These are phyloP conservation scores for Cyphomyrus plagiostoma DNA, from an alignment of 2,113 vertebrate genomes.

Conservation along the genomic window DNA sequence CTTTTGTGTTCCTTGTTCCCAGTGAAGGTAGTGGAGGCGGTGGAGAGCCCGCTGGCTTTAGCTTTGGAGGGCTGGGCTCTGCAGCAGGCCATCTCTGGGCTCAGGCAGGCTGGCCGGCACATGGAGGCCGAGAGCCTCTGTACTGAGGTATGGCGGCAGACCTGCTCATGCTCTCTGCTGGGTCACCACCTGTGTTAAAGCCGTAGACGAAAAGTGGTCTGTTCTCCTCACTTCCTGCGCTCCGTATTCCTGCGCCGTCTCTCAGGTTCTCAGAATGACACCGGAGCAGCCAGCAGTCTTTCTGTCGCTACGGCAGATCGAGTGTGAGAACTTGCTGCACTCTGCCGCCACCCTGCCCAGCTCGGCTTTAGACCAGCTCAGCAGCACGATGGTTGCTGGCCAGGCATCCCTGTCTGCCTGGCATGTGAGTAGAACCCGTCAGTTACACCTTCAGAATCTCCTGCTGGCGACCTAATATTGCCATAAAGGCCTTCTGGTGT, in stretches of 20 bases:
- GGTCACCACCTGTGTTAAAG: not conserved
- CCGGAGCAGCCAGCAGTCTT: conserved; percentile 74
- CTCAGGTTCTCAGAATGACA: conserved; percentile 71
- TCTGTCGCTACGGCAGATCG: conserved; percentile 80
- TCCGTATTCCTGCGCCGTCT: conserved; percentile 13
- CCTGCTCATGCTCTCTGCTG: not conserved
- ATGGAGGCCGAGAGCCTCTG: conserved; percentile 84
- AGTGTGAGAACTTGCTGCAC: conserved; percentile 75
- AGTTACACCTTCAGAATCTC: not conserved
- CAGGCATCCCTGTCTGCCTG: conserved; percentile 76
- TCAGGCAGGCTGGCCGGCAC: conserved; percentile 65
- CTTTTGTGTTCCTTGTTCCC: conserved; percentile 30
- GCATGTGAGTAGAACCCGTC: conserved; percentile 71
- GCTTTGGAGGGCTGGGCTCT: conserved; percentile 80
- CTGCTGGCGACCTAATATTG: not conserved
- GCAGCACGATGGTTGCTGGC: conserved; percentile 71
- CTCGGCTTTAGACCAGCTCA: conserved; percentile 73
- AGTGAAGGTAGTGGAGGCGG: conserved; percentile 64
- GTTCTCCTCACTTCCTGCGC: not conserved
- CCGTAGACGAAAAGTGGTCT: not conserved
- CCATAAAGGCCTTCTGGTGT: not conserved
- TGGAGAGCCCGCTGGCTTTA: conserved; percentile 58
- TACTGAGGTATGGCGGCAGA: conserved; percentile 67
- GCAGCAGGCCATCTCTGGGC: conserved; percentile 74
- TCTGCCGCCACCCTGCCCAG: conserved; percentile 66